Conservation (phyloP, 2,113 vertebrate species). For the Diadophis punctatus region DNA sequence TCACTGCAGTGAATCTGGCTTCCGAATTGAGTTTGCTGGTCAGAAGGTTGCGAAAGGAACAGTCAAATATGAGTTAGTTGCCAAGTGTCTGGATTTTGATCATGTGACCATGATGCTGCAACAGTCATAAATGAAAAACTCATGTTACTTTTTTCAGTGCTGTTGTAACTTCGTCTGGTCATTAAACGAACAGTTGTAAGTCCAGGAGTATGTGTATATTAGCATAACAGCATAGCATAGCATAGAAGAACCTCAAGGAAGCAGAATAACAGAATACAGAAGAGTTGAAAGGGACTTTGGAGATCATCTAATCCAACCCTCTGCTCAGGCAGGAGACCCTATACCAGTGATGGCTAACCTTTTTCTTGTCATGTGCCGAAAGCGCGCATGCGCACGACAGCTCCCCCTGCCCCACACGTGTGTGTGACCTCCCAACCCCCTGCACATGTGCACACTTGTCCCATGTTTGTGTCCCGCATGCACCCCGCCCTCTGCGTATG, state of each 20-base stretch:
- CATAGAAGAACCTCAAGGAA: neutral
- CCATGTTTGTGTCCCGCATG: too few species aligned
- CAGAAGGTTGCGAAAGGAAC: neutral
- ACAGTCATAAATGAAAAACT: neutral
- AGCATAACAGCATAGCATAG: neutral
- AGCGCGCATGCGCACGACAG: too few species aligned
- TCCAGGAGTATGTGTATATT: neutral
- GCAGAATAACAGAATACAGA: neutral
- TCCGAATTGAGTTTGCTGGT: neutral
- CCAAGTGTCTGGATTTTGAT: neutral
- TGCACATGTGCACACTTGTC: too few species aligned
- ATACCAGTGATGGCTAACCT: neutral
- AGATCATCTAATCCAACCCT: neutral
- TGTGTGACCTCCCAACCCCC: too few species aligned
- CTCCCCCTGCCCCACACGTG: too few species aligned
- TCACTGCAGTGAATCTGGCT: neutral
- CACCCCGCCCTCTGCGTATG: too few species aligned
- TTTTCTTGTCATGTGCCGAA: too few species aligned
- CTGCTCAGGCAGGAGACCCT: neutral
- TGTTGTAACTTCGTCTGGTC: neutral
- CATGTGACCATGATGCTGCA: neutral
- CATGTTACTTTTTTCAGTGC: neutral
- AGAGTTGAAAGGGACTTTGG: neutral
- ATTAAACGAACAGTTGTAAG: neutral
- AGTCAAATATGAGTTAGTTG: neutral